Evolutionary conservation across 2,888 invertebrate genomes (phyloP), one percentile per base, ranked within the genome.

Genomic region (Pristionchus mayeri): DNA sequence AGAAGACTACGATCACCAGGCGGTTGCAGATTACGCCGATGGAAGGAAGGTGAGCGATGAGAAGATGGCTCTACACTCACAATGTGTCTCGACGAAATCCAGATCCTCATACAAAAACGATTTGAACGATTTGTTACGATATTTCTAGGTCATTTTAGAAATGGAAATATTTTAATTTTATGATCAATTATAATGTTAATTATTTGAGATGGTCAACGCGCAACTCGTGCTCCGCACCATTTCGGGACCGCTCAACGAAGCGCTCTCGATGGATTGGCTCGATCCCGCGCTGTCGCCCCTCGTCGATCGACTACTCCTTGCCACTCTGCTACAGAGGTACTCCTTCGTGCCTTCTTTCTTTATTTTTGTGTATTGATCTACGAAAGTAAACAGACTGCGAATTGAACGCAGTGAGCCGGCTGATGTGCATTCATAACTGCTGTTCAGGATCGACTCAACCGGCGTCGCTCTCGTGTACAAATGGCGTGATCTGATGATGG

Each of bases 11-110:
- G 80, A 80, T 11, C 24, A 37, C 3, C 57, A 54, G n/a, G 18
- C 80, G 7, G 37, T 80, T 7, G n/a, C 2, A 3, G 57, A 57
- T 7, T 80, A 80, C 27, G 16, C 18, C 37, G 57, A 80, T 2
- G 80, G 80, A 40, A 54, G 80, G 16, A 80, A 80, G 80, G 80
- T 80, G 44, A 30, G 76, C 7, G 34, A 11, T 6, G 44, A 44
- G 44, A 44, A 44, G 13, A 9, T 44, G 44, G 44, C 44, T 44
- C 44, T n/a, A n/a, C n/a, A n/a, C n/a, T n/a, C n/a, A n/a, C n/a
- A n/a, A n/a, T n/a, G n/a, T n/a, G n/a, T n/a, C n/a, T n/a, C n/a
- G n/a, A n/a, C n/a, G n/a, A n/a, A n/a, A n/a, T n/a, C n/a, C n/a
- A n/a, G n/a, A n/a, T n/a, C n/a, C n/a, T n/a, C n/a, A n/a, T n/a